Conservation (phyloP, 2,113 vertebrate genomes). For the Pan paniscus region DNA sequence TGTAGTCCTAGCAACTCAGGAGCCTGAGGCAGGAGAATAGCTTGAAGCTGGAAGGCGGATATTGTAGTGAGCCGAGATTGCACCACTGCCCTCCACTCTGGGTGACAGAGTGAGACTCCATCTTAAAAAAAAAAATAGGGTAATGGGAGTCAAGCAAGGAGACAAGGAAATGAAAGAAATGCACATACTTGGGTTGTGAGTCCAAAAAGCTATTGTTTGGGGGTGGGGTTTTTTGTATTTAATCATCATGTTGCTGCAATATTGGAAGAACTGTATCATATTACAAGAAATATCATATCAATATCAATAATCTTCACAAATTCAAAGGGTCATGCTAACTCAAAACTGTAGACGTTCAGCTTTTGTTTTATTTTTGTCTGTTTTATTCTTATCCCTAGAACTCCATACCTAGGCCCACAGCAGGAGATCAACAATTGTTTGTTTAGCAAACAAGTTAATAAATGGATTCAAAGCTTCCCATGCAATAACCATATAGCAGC, state of each 20-base stretch:
- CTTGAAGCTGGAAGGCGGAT: no score
- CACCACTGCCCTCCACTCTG: no score
- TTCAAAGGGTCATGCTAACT: background rate
- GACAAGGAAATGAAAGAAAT: background rate
- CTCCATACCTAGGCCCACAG: background rate
- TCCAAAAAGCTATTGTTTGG: background rate
- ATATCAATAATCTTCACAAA: conserved; percentile 2
- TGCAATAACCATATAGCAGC: background rate
- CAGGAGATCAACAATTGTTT: background rate
- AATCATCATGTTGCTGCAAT: background rate
- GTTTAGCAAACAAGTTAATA: background rate
- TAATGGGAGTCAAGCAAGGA: background rate
- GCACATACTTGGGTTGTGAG: background rate
- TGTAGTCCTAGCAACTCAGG: no score
- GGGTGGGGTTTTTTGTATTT: background rate
- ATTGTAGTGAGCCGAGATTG: no score
- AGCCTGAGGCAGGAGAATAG: no score
- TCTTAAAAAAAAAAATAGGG: no score
- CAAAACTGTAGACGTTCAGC: background rate
- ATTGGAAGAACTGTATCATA: background rate
- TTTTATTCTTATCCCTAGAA: background rate
- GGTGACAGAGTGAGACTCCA: no score
- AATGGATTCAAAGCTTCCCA: background rate
- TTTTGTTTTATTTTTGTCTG: background rate
- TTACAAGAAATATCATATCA: background rate